Evolutionary conservation across 2,888 invertebrate genomes (phyloP).

Genomic region (Scaptomyza flava): DNA sequence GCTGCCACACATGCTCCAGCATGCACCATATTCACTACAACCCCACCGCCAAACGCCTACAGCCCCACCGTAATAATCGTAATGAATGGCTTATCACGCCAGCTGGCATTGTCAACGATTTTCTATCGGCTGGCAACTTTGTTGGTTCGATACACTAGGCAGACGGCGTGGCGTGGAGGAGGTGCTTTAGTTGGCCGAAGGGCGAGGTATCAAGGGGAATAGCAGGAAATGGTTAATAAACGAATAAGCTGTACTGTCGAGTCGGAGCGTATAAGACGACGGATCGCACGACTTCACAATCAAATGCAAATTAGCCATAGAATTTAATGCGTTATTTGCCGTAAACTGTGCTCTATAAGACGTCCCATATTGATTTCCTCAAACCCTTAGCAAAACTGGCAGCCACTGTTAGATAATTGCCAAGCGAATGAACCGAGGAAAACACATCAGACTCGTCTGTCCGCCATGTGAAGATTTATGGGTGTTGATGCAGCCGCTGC

Average conservation of each 20-base stretch:
- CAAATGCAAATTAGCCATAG: conserved; percentile 78
- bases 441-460: conserved; percentile 46
- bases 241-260: conserved; percentile 71
- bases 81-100: conserved; percentile 81
- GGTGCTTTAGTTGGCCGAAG: background rate
- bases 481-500: conserved; percentile 41
- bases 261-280: conserved; percentile 26
- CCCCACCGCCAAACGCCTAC: conserved; percentile 9
- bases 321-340: conserved; percentile 76
- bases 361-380: conserved; percentile 68
- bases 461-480: conserved; percentile 70
- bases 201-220: conserved; percentile 17
- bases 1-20: conserved; percentile 21
- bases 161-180: background rate
- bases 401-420: conserved; percentile 65
- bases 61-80: conserved; percentile 71
- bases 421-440: conserved; percentile 11
- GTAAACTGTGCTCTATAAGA: conserved; percentile 57
- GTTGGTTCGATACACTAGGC: conserved; percentile 68
- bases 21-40: background rate
- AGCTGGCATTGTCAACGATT: conserved; percentile 79
- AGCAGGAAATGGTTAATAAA: conserved; percentile 75
- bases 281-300: conserved; percentile 61
- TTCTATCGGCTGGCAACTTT: conserved; percentile 66
- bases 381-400: conserved; percentile 1